Percentiles rank a stretch among this genome's conserved stretches.
These are phyloP conservation scores for Sebastes taczanowskii DNA, from an alignment of 2,797 vertebrate species.

Conservation along the genomic window DNA sequence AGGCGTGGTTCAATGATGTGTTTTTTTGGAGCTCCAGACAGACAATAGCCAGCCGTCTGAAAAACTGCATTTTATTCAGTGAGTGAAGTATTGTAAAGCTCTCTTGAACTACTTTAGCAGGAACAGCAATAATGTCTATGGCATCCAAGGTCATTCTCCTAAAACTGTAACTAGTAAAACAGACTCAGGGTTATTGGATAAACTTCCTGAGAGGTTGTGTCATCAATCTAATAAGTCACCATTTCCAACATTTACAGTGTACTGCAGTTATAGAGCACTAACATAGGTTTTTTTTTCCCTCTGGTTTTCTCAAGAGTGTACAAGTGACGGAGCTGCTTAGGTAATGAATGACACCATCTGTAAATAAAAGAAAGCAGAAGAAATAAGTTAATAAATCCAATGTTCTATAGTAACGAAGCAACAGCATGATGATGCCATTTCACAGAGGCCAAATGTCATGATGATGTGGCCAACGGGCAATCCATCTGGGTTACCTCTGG, in stretches of 20 bases:
- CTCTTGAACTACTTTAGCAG: constrained; percentile 39
- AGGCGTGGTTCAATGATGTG: background rate
- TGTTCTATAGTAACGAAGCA: background rate
- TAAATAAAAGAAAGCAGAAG: background rate
- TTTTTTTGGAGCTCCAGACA: background rate
- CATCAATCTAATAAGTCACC: constrained; percentile 46
- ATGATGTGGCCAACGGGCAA: constrained; percentile 5
- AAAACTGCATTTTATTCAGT: background rate
- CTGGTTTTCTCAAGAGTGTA: background rate
- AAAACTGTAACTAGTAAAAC: constrained; percentile 52
- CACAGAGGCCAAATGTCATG: constrained; percentile 3
- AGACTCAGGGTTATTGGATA: constrained; percentile 41
- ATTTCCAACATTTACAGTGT: constrained; percentile 11
- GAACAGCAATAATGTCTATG: constrained; percentile 24
- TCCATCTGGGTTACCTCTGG: constrained; percentile 3
- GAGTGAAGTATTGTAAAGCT: background rate
- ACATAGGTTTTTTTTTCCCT: background rate
- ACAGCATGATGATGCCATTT: background rate
- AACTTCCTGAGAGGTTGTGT: constrained; percentile 38
- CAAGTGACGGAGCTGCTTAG: background rate
- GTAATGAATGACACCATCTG: background rate
- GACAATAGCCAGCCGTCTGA: background rate
- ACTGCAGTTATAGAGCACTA: background rate
- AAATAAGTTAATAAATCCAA: background rate
- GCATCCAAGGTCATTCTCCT: constrained; percentile 43